A percentile compares a stretch with the other conserved stretches of the same genome.
These are phyloP conservation scores for Eueremaeus valkanovi DNA, from an alignment of 2,888 invertebrate species.

Conservation along the genomic window DNA sequence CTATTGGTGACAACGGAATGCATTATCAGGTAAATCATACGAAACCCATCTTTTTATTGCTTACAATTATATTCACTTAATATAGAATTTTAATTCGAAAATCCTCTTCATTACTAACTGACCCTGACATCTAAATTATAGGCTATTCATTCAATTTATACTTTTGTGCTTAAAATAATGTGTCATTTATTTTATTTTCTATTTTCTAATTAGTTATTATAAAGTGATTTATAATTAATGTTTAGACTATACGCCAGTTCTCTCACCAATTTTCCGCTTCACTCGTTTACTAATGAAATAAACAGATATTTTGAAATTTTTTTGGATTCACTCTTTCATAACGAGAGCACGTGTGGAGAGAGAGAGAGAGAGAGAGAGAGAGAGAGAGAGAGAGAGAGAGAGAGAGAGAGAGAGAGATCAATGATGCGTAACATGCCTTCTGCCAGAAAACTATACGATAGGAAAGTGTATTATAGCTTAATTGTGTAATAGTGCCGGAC, in stretches of 20 bases:
- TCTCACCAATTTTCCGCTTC: conserved; percentile 8
- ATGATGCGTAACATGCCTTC: conserved; percentile 1
- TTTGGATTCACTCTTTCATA: not conserved
- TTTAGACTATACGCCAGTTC: not conserved
- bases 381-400: not conserved
- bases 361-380: not conserved
- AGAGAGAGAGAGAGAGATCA: not conserved
- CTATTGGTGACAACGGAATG: conserved; percentile 5
- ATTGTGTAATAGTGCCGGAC: not conserved
- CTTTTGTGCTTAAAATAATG: too few species aligned
- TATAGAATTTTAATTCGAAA: too few species aligned
- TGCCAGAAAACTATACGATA: not conserved
- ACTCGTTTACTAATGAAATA: not conserved
- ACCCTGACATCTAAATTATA: too few species aligned
- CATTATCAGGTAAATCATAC: not conserved
- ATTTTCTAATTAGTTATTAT: not conserved
- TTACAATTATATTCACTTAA: too few species aligned
- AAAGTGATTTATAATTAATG: not conserved
- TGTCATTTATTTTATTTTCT: not conserved
- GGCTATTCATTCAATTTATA: too few species aligned
- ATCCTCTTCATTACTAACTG: too few species aligned
- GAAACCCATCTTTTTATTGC: not conserved
- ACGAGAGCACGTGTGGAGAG: conserved; percentile 12
- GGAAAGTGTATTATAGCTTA: not conserved
- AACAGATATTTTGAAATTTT: not conserved